These are phyloP conservation scores for Buceros bicornis DNA, from an alignment of 2,797 vertebrate genomes.

Conservation along the genomic window DNA sequence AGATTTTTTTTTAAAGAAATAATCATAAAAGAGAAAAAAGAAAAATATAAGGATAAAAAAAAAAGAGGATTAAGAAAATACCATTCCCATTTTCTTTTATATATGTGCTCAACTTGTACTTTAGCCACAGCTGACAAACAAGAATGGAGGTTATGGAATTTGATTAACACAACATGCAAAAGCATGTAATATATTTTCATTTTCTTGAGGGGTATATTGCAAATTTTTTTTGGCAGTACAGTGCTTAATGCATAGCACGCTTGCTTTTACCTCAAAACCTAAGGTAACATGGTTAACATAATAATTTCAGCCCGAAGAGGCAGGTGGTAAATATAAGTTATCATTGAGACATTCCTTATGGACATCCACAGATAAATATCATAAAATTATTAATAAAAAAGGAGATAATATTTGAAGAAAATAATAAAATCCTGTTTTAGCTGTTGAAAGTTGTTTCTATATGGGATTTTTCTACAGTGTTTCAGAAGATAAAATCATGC, in stretches of 20 bases:
- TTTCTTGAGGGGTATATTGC: background rate
- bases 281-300: background rate
- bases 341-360: background rate
- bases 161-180: background rate
- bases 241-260: background rate
- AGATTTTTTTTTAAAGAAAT: too few relatives aligned
- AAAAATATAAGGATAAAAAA: rapidly evolving
- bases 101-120: background rate
- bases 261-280: background rate
- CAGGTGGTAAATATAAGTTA: background rate
- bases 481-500: background rate
- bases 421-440: background rate
- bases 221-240: background rate
- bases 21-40: too few relatives aligned
- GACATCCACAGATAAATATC: background rate
- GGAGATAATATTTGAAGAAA: background rate
- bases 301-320: background rate
- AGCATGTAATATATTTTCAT: background rate
- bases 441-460: background rate
- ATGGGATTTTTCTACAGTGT: background rate
- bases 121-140: background rate
- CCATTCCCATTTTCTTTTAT: background rate
- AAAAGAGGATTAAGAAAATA: rapidly evolving
- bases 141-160: background rate
- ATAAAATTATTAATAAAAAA: background rate